Base-by-base conservation (phyloP, 2,888 invertebrate species). In the Folsomia candida region DNA sequence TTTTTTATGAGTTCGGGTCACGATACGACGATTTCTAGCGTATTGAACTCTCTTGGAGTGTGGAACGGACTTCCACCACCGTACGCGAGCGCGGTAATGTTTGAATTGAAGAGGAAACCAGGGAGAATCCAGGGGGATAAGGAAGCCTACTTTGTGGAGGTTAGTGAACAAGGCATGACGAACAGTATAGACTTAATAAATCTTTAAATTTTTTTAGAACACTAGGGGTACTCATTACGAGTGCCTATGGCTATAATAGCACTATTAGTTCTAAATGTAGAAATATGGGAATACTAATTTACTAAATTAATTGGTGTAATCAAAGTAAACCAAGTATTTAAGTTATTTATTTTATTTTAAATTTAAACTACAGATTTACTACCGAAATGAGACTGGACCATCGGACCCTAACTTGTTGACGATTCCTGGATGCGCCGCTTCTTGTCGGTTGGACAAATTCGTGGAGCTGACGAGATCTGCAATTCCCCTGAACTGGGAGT, bases 1-100 rank as follows among this genome's bases (percentile, higher is more conserved):
- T 76, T 92, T 54, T 87, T 88, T 81, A 85, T 93, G 64, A 92
- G 90, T 81, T 92, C 92, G 73, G 92, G 86, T 0, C 94, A 95
- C 80, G 94, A 95, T 81, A 87, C 89, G 0, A 94, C 91, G 0
- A 84, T 95, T 18, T 90, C 90, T 0, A 90, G 87, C 80, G 80
- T 94, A 51, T 84, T 94, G 1, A 89, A 89, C 81, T 86, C 90
- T 0, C 83, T 94, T 25, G 87, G 87, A 18, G 78, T 92, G n/a
- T 94, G 77, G 74, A 78, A 82, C 63, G 71, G 73, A n/a, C 67
- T 75, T 6, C 69, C 76, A 14, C 83, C 83, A n/a, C 81, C 81
- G 18, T 83, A 83, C 67, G 80, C 83, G 0, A 86, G 91, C 1
- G 87, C 89, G 2, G 83, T 94, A 29, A 81, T 93, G 51, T 81